phyloP scores from a whole-genome alignment of 2,888 invertebrate genomes.

The Tetragonisca angustula region DNA sequence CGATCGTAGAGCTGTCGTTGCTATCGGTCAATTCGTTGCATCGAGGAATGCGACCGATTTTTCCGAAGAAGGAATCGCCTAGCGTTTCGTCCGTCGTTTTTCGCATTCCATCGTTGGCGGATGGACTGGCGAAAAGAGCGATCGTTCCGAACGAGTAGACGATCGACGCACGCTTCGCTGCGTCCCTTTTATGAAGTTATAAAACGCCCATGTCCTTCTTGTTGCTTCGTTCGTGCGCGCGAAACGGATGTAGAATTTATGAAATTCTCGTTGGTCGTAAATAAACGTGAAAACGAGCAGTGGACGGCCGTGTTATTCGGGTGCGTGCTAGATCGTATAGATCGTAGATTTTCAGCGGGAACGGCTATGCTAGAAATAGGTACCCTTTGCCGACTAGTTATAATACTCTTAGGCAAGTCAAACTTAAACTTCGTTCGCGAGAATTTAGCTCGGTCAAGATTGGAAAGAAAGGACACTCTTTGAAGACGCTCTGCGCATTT shows the following conservation, averaged over 20 bases:
- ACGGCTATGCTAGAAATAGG: neutral
- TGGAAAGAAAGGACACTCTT: too few relatives aligned
- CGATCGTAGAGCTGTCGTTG: constrained; percentile 38
- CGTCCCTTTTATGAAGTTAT: constrained; percentile 52
- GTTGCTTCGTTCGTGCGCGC: neutral
- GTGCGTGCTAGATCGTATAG: neutral
- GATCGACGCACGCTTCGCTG: constrained; percentile 56
- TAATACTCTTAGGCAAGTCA: neutral
- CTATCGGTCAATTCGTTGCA: constrained; percentile 63
- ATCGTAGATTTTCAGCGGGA: constrained; percentile 1
- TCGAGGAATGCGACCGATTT: constrained; percentile 51
- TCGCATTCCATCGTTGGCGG: constrained; percentile 32
- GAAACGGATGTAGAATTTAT: constrained; percentile 36
- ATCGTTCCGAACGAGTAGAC: constrained; percentile 6
- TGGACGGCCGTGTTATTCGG: constrained; percentile 17
- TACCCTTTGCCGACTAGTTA: neutral
- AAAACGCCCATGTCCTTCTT: constrained; percentile 25
- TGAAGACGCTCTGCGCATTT: too few relatives aligned
- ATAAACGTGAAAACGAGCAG: constrained; percentile 19
- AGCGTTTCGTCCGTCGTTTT: constrained; percentile 36
- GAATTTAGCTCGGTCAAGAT: neutral
- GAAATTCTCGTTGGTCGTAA: constrained; percentile 5
- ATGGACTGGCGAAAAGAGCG: constrained; percentile 9
- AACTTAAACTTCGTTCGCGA: neutral
- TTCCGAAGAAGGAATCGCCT: neutral